These are phyloP conservation scores for Cantharis nigra DNA, from an alignment of 2,888 invertebrate species.

Conservation along the genomic window DNA sequence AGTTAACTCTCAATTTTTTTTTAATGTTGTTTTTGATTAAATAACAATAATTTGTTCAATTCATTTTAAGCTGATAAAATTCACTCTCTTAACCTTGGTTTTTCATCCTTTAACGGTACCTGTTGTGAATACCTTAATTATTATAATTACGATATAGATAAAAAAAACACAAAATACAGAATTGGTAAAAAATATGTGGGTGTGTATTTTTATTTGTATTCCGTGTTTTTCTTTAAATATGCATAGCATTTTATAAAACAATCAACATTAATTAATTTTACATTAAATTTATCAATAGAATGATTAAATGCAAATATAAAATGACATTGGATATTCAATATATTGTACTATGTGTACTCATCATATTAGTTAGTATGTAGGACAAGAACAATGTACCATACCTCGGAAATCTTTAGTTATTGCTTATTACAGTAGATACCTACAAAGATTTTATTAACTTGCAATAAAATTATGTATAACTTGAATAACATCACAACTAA, in stretches of 20 bases:
- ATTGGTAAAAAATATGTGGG: not conserved
- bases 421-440: not conserved
- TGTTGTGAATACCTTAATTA: conserved; percentile 1
- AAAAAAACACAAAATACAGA: not conserved
- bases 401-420: not conserved
- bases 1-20: no score
- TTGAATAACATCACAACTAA: not conserved
- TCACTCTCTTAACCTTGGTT: not conserved
- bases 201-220: not conserved
- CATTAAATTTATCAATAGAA: not conserved
- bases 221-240: not conserved
- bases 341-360: not conserved
- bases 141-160: not conserved
- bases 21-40: no score
- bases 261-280: not conserved
- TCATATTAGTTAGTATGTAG: not conserved
- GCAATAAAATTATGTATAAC: not conserved
- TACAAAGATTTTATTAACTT: not conserved
- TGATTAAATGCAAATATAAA: not conserved
- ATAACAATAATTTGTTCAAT: not conserved
- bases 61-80: not conserved
- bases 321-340: not conserved
- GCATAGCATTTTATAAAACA: not conserved
- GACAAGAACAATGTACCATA: not conserved
- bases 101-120: conserved; percentile 1